Evolutionary conservation across 2,113 vertebrate genomes (phyloP).

Genomic region (Hippocampus mohnikei): DNA sequence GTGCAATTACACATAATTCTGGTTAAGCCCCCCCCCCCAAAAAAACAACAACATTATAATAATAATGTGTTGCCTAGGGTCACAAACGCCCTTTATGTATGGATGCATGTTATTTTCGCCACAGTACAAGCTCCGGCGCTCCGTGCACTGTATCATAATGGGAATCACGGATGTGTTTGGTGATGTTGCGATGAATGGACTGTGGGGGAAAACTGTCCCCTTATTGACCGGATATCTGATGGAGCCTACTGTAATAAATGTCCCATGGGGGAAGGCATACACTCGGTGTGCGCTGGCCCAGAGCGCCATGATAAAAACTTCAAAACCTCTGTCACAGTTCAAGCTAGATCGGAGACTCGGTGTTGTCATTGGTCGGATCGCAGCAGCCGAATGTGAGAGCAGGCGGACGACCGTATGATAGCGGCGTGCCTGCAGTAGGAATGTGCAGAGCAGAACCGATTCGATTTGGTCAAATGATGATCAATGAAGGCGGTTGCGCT

Average conservation of each 20-base stretch:
- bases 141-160: slow-evolving; percentile 60
- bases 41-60: too few relatives aligned
- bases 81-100: neutral
- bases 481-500: neutral
- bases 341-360: slow-evolving; percentile 21
- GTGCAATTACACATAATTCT: too few relatives aligned
- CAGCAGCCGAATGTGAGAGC: slow-evolving; percentile 15
- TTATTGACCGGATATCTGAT: slow-evolving; percentile 46
- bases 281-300: slow-evolving; percentile 23
- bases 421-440: neutral
- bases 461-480: slow-evolving; percentile 3
- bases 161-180: slow-evolving; percentile 51
- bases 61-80: too few relatives aligned
- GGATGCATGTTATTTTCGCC: slow-evolving; percentile 1
- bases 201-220: slow-evolving; percentile 29
- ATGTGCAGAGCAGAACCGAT: slow-evolving; percentile 8
- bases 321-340: slow-evolving; percentile 35
- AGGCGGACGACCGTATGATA: slow-evolving; percentile 10
- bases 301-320: slow-evolving; percentile 43
- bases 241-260: slow-evolving; percentile 63
- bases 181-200: slow-evolving; percentile 62
- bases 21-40: too few relatives aligned
- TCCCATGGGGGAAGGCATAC: slow-evolving; percentile 26
- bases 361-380: slow-evolving; percentile 40
- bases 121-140: neutral